Percentiles rank a stretch among this genome's conserved stretches.
These are phyloP conservation scores for Palythoa grandiflora DNA, from an alignment of 92 coral and sea anemone species.

Conservation along the genomic window DNA sequence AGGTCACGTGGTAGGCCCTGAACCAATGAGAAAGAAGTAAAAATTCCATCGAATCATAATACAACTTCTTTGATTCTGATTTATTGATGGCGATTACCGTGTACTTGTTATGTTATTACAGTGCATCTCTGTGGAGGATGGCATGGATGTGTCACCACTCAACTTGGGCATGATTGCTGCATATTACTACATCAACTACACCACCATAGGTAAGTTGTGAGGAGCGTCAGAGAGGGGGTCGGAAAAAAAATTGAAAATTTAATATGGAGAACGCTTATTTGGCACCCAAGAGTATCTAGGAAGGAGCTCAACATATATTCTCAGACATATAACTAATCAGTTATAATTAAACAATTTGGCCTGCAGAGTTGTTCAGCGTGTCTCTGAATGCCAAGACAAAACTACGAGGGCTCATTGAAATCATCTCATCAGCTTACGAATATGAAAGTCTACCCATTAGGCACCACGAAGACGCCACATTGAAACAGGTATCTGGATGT, in stretches of 20 bases:
- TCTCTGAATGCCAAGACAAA: constrained; percentile 96
- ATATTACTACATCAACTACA: constrained; percentile 96
- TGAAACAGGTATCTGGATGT: constrained; percentile 82
- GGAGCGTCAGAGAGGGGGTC: no score
- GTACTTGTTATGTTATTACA: constrained; percentile 25
- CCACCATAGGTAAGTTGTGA: constrained; percentile 88
- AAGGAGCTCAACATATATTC: background rate
- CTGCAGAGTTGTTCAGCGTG: constrained; percentile 93
- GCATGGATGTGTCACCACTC: constrained; percentile 96
- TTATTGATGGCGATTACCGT: background rate
- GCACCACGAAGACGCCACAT: constrained; percentile 97
- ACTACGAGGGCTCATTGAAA: constrained; percentile 95
- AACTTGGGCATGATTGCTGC: constrained; percentile 99
- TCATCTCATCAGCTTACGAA: constrained; percentile 96
- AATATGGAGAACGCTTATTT: no score
- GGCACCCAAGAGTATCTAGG: no score
- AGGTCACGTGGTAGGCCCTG: no score
- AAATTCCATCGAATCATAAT: no score
- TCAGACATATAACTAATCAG: background rate
- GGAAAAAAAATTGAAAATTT: no score
- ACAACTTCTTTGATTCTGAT: background rate
- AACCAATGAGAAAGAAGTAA: no score
- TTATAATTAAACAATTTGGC: background rate
- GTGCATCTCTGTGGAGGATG: constrained; percentile 95
- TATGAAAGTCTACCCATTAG: constrained; percentile 97